A percentile compares a stretch with the other conserved stretches of the same genome.
phyloP scores from a whole-genome alignment of 2,797 vertebrate species.

The Gorsachius magnificus region DNA sequence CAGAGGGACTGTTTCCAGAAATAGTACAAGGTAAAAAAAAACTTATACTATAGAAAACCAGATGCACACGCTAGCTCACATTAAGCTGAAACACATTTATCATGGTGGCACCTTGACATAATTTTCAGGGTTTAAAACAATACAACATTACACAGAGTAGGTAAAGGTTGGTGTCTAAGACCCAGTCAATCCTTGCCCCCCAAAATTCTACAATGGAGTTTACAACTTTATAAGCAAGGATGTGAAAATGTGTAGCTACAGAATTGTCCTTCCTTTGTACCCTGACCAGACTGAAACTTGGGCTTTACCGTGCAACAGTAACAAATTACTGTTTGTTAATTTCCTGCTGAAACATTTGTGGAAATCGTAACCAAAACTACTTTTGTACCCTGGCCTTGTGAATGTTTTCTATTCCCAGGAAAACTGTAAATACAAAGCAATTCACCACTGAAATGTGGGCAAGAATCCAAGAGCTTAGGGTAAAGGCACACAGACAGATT shows the following conservation, averaged over 20 bases:
- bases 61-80: neutral
- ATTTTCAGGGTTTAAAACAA: neutral
- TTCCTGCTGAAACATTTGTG: neutral
- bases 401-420: neutral
- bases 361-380: neutral
- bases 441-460: neutral
- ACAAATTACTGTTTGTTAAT: neutral
- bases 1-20: neutral
- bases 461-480: neutral
- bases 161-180: neutral
- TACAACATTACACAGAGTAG: neutral
- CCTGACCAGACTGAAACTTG: neutral
- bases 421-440: neutral
- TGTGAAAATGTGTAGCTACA: neutral
- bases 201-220: neutral
- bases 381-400: neutral
- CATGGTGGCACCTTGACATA: neutral
- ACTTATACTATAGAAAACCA: neutral
- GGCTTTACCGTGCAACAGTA: neutral
- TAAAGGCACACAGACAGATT: neutral
- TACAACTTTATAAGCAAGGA: neutral
- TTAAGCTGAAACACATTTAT: neutral
- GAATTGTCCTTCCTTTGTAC: neutral
- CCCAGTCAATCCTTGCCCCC: neutral
- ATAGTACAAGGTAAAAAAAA: neutral